phyloP scores from a whole-genome alignment of 1,140 invertebrate species.

The Drosophila miranda region DNA sequence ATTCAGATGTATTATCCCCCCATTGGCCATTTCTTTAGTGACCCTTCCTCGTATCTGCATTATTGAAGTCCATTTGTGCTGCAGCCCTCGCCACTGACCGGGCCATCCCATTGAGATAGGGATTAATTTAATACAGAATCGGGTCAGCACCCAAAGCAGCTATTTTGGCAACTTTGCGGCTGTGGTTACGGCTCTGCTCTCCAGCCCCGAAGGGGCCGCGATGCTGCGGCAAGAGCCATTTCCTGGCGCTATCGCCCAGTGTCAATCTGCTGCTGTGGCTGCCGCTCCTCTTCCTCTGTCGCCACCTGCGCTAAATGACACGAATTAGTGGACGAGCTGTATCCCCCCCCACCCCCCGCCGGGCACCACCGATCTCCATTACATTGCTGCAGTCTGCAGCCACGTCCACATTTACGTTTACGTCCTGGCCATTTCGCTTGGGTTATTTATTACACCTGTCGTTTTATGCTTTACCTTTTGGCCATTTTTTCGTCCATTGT shows the following conservation, averaged over 20 bases:
- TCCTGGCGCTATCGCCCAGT: constrained; percentile 64
- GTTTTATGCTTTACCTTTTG: constrained; percentile 59
- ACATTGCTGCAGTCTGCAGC: constrained; percentile 36
- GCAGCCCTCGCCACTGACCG: not conserved
- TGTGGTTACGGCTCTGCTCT: constrained; percentile 29
- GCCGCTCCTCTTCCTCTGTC: constrained; percentile 56
- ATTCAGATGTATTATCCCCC: not conserved
- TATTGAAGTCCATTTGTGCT: constrained; percentile 27
- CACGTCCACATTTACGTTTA: constrained; percentile 8
- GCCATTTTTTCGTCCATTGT: constrained; percentile 23
- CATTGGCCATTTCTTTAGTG: constrained; percentile 14
- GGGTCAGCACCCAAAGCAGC: constrained; percentile 57
- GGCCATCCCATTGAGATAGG: constrained; percentile 18
- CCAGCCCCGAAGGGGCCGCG: constrained; percentile 12
- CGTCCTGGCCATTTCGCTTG: constrained; percentile 52
- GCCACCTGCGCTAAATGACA: constrained; percentile 76
- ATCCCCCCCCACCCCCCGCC: constrained; percentile 4
- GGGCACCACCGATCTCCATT: constrained; percentile 48
- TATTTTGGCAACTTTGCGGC: constrained; percentile 59
- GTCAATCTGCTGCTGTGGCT: constrained; percentile 62
- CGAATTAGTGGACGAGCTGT: constrained; percentile 64
- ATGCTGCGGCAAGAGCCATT: constrained; percentile 51
- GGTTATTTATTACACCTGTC: constrained; percentile 80
- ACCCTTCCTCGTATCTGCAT: constrained; percentile 25
- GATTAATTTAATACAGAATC: constrained; percentile 59